These are phyloP conservation scores for Microctonus aethiopoides DNA, from an alignment of 2,888 invertebrate species.

Conservation along the genomic window DNA sequence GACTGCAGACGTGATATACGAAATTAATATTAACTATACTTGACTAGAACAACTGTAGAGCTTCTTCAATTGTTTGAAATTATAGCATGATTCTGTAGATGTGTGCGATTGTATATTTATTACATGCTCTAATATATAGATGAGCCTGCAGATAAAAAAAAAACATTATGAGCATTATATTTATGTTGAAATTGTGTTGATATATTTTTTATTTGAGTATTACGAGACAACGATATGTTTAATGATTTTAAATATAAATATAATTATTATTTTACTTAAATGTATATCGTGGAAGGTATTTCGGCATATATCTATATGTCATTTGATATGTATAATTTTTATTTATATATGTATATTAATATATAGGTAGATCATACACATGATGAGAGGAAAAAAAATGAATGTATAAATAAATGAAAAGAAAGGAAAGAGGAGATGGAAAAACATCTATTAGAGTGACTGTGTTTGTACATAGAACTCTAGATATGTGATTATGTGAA, in stretches of 20 bases:
- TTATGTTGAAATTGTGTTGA: too few species aligned
- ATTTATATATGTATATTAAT: neutral
- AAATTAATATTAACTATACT: neutral
- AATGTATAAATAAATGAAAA: neutral
- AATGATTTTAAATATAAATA: too few species aligned
- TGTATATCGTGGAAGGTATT: too few species aligned
- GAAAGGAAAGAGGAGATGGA: neutral
- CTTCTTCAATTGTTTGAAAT: neutral
- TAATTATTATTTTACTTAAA: too few species aligned
- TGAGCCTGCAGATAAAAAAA: neutral
- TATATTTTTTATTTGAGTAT: too few species aligned
- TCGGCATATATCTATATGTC: too few species aligned
- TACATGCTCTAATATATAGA: neutral
- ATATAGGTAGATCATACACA: too few species aligned
- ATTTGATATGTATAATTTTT: too few species aligned
- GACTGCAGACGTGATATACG: neutral
- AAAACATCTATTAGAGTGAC: neutral
- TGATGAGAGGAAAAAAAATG: neutral
- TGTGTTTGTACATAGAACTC: neutral
- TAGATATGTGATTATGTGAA: neutral
- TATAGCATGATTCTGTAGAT: neutral
- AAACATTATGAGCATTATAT: too few species aligned
- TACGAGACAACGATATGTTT: too few species aligned
- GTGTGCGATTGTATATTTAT: neutral
- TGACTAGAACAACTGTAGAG: neutral